Evolutionary conservation across 2,113 vertebrate species (phyloP).

Genomic region (Pogonocichla stellata): DNA sequence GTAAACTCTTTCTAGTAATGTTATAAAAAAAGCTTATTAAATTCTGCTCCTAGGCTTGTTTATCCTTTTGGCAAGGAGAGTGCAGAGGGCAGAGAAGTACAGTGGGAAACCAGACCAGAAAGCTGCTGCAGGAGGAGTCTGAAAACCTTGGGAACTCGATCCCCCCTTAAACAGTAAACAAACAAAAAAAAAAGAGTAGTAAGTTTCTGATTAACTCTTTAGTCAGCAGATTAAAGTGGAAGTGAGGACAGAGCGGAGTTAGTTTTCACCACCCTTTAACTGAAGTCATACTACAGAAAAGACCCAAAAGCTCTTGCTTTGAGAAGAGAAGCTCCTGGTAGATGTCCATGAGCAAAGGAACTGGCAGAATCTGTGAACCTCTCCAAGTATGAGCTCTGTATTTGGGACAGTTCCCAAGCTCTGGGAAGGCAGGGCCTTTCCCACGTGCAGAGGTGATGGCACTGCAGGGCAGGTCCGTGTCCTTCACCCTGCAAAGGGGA

Average conservation of each 20-base stretch:
- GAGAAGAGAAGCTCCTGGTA: neutral
- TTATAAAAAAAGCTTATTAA: neutral
- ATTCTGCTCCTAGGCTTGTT: neutral
- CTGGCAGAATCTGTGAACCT: neutral
- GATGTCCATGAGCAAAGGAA: neutral
- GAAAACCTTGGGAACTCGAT: neutral
- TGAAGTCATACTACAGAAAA: neutral
- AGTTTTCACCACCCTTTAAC: neutral
- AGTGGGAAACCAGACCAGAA: neutral
- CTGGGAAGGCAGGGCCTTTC: neutral
- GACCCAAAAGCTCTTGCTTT: neutral
- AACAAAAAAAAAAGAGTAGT: neutral
- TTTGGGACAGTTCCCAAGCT: neutral
- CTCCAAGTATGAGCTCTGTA: accelerated
- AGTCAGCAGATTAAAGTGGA: neutral
- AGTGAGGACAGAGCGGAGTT: neutral
- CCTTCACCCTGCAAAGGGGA: neutral
- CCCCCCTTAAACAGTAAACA: neutral
- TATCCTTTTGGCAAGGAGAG: neutral
- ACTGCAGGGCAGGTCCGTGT: neutral
- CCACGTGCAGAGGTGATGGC: neutral
- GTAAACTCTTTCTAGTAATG: neutral
- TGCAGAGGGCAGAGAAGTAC: neutral
- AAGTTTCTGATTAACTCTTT: neutral
- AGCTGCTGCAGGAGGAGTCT: neutral